Percentiles rank a stretch among this genome's conserved stretches.
phyloP scores from a whole-genome alignment of 2,888 invertebrate genomes.

The Cerastis leucographa region DNA sequence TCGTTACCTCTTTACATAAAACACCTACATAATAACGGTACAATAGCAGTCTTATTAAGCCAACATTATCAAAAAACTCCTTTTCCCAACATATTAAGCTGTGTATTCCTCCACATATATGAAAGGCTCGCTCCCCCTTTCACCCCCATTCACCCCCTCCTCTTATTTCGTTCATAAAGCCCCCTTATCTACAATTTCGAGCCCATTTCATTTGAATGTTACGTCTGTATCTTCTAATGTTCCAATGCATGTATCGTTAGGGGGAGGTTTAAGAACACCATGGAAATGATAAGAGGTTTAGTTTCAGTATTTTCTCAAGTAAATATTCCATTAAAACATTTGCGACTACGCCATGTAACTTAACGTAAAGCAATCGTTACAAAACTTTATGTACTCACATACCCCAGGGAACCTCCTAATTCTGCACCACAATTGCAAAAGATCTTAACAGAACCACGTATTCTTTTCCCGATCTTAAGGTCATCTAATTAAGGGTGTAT shows the following conservation, averaged over 20 bases:
- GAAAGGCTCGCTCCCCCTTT: constrained; percentile 55
- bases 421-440: constrained; percentile 22
- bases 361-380: constrained; percentile 1
- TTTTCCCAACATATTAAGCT: constrained; percentile 60
- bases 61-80: constrained; percentile 64
- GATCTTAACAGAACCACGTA: constrained; percentile 18
- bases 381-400: constrained; percentile 33
- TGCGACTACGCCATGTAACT: background rate
- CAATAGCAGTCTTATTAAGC: constrained; percentile 56
- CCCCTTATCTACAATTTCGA: constrained; percentile 88
- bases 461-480: constrained; percentile 58
- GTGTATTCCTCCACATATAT: constrained; percentile 65
- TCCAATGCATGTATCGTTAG: constrained; percentile 61
- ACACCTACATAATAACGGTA: constrained; percentile 42
- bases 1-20: constrained; percentile 19
- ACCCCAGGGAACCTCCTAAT: constrained; percentile 42
- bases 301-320: background rate
- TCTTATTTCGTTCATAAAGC: constrained; percentile 84
- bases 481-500: constrained; percentile 69
- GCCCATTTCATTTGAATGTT: constrained; percentile 89
- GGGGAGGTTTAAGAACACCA: constrained; percentile 51
- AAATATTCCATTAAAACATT: background rate
- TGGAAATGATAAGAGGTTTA: constrained; percentile 32
- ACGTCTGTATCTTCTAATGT: constrained; percentile 78
- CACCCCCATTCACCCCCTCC: constrained; percentile 62